Conservation (phyloP, 1,140 invertebrate genomes). For the honey bee (Apis mellifera) region DNA sequence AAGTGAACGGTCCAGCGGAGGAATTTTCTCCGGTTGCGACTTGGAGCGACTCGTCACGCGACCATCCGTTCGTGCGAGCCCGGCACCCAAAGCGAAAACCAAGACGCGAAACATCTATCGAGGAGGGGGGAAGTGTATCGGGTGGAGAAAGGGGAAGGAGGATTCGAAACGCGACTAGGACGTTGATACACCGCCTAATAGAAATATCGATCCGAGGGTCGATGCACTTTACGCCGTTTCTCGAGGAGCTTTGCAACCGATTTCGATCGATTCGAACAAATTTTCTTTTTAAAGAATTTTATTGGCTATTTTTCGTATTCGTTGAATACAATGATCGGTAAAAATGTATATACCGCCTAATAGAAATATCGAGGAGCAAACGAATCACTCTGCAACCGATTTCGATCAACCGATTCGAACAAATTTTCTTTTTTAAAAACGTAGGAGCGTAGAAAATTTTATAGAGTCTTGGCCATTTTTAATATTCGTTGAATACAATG, state of each 20-base stretch:
- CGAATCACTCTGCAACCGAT: not conserved
- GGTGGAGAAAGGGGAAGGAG: conserved; percentile 1
- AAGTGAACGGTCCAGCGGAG: conserved; percentile 49
- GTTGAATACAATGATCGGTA: too few relatives aligned
- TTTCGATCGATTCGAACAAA: too few relatives aligned
- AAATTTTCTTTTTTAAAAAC: too few relatives aligned
- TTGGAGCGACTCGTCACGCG: conserved; percentile 59
- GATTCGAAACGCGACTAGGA: conserved; percentile 54
- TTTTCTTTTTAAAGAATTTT: too few relatives aligned
- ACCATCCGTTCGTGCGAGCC: conserved; percentile 54
- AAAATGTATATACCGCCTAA: too few relatives aligned
- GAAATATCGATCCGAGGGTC: conserved; percentile 72
- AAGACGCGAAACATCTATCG: conserved; percentile 21
- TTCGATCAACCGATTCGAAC: not conserved
- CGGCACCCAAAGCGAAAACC: conserved; percentile 22
- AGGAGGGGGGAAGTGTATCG: not conserved
- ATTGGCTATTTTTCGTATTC: too few relatives aligned
- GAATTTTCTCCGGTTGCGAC: conserved; percentile 54
- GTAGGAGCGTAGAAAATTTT: too few relatives aligned
- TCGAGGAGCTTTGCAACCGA: too few relatives aligned
- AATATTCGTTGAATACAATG: too few relatives aligned
- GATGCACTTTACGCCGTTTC: conserved; percentile 60
- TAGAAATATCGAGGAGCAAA: conserved; percentile 65
- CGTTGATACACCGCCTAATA: conserved; percentile 64
- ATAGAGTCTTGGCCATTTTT: too few relatives aligned